These are phyloP conservation scores for Antidorcas marsupialis DNA, from an alignment of 2,113 vertebrate species.

Conservation along the genomic window DNA sequence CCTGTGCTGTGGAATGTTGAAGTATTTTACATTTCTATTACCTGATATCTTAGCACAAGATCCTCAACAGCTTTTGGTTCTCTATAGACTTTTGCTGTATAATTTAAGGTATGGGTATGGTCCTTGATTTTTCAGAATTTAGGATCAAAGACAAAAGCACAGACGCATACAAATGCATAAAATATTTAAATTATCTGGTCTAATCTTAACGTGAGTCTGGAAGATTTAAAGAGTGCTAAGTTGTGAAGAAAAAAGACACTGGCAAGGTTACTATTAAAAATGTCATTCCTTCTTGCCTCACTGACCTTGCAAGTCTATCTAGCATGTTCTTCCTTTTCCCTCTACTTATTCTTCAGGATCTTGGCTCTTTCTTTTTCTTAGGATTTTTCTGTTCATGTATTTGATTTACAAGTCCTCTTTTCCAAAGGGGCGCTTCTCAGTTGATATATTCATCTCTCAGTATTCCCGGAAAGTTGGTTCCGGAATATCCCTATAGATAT, in stretches of 20 bases:
- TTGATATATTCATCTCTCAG: not conserved
- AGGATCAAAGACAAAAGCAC: not conserved
- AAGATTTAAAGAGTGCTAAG: not conserved
- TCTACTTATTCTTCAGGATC: not conserved
- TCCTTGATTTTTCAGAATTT: not conserved
- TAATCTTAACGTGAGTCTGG: not conserved
- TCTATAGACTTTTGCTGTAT: not conserved
- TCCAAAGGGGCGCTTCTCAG: not conserved
- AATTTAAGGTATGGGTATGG: not conserved
- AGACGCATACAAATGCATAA: not conserved
- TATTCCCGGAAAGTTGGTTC: not conserved
- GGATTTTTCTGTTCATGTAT: not conserved
- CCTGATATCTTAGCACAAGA: not conserved
- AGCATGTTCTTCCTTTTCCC: not conserved
- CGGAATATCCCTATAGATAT: not conserved
- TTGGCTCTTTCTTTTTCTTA: not conserved
- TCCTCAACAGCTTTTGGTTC: not conserved
- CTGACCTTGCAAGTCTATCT: not conserved
- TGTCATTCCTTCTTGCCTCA: not conserved
- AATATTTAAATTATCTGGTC: not conserved
- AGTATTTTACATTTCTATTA: not conserved
- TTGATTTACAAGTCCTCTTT: not conserved
- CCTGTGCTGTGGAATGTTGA: not conserved
- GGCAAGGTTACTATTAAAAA: not conserved
- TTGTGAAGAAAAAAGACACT: not conserved